Base-by-base conservation (phyloP, 2,113 vertebrate genomes). In the Rhea americana region DNA sequence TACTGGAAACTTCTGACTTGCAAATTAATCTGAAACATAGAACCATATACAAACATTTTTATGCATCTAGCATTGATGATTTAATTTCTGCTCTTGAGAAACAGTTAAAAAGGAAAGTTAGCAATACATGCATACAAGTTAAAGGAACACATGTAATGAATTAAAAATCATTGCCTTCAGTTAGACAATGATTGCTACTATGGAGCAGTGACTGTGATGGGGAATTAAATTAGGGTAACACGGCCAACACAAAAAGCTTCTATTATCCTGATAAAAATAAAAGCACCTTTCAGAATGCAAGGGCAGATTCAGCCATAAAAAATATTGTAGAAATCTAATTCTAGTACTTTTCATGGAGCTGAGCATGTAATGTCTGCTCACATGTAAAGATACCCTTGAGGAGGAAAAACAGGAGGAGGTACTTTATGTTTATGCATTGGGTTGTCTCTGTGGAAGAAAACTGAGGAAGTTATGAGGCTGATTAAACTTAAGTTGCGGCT, bases 371-470 rank as follows among this genome's bases (percentile, higher is more conserved):
- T 95, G 65, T 94, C 79, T 96, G 78, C 81, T 96, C 79, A 80
- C 78, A 90, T 74, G 95, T 96, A 96, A 94, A 93, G 79, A 94
- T 93, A 91, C 93, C 85, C 89, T 91, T 43, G 89, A 96, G 96
- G 88, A 95, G 73, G 62, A 85, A 93, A 96, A 89, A 28, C 76
- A 91, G 83, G 80, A 96, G 59, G 89, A 95, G 73, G 51, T 90
- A 30, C 78, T 98, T 97, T 96, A 95, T 95, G 95, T 98, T 97
- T 96, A 97, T 96, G 92, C 77, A 94, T 93, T 91, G 85, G 85
- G 65, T 91, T 91, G 68, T 79, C 71, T 97, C 62, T 85, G 39
- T 90, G 51, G 77, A 95, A 95, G 82, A 82, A 95, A 97, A 85
- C 65, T 21, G 45, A 94, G 88, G 81, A 95, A 95, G 82, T 96